Evolutionary conservation across 2,888 invertebrate species (phyloP), one percentile per base, ranked within the genome.

Genomic region (Stegana nigrithorax): DNA sequence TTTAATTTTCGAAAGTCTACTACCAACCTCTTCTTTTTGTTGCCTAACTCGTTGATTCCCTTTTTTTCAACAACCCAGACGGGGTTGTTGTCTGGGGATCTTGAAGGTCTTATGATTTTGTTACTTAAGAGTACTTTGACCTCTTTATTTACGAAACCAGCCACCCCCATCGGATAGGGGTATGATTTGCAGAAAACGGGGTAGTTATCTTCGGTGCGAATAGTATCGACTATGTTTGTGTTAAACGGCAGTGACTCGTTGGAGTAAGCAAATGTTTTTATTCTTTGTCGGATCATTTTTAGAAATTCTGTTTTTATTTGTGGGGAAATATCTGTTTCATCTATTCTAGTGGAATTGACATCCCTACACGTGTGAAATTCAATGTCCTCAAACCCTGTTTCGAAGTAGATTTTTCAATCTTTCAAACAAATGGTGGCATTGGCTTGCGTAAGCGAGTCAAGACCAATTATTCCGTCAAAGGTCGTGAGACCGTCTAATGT

Each of bases 401-500:
- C 39, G 10, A 65, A 61, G 29, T 17, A 8, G 5, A 68, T 26
- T 47, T 44, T 47, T 10, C 62, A 62, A 21, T 55, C 62, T n/a
- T 27, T 23, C 0, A 67, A 1, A 44, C 67, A 55, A 8, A 66
- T 6, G 2, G 63, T 58, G 14, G 68, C 66, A 2, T 42, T 25
- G 0, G 66, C 53, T 55, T 62, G 59, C 1, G 27, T 62, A 0
- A 67, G 45, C 57, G 67, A 66, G 50, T 69, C 67, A 19, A 64
- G 64, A 1, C 64, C 69, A 1, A 67, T 67, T 5, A 67, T 69
- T 1, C 59, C 65, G 29, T 63, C 56, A 57, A 65, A 65, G 6
- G 45, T 59, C n/a, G 60, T 39, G 1, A 63, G 51, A 14, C 25
- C 14, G 1, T 44, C 42, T 25, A 63, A 53, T 12, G 64, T 25